phyloP scores from a whole-genome alignment of 2,797 vertebrate genomes.

The Trematomus bernacchii region DNA sequence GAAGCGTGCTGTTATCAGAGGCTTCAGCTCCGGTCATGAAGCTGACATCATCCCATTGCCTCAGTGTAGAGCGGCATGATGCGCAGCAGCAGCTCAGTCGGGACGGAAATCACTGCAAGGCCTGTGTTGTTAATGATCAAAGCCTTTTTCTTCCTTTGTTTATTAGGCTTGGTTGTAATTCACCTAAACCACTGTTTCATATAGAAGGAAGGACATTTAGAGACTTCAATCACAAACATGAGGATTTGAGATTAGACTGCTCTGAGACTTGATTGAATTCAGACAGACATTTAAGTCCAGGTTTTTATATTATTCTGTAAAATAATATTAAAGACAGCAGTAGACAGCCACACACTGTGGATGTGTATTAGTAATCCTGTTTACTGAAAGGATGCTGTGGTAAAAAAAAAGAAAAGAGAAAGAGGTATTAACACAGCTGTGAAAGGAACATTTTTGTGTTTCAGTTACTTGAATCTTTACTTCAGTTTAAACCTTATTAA shows the following conservation, averaged over 20 bases:
- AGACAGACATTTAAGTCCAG: neutral
- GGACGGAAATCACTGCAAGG: slow-evolving; percentile 21
- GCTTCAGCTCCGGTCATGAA: slow-evolving; percentile 62
- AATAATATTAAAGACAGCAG: neutral
- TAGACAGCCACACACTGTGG: neutral
- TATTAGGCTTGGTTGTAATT: neutral
- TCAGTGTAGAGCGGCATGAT: slow-evolving; percentile 60
- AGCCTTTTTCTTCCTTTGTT: slow-evolving; percentile 4
- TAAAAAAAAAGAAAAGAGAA: neutral
- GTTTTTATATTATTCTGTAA: neutral
- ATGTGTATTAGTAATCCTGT: neutral
- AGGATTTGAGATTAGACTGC: neutral
- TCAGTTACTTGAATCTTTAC: neutral
- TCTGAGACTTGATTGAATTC: neutral
- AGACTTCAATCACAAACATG: neutral
- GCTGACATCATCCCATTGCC: slow-evolving; percentile 80
- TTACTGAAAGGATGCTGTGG: neutral
- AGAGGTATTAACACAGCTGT: neutral
- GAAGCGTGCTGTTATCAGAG: slow-evolving; percentile 75
- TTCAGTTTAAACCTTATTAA: neutral
- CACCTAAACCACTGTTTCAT: neutral
- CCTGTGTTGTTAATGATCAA: neutral
- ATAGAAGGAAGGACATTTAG: neutral
- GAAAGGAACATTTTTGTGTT: neutral
- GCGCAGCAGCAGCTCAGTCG: slow-evolving; percentile 44